Conservation (phyloP, 2,113 vertebrate genomes). For the Nerophis ophidion region DNA sequence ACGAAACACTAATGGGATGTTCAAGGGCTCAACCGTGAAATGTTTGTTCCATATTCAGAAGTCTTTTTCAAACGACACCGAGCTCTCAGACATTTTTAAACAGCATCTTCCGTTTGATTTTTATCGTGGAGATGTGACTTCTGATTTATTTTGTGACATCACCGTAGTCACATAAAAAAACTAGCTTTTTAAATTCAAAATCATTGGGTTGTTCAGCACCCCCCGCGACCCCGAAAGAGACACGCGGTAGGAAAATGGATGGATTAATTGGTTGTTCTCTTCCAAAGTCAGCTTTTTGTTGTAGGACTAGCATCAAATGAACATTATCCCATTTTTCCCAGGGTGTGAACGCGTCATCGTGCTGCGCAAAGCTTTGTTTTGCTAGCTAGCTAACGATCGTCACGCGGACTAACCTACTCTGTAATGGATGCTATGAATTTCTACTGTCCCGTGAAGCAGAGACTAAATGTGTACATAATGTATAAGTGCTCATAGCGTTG, state of each 20-base stretch:
- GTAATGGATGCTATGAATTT: constrained; percentile 57
- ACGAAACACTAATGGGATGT: constrained; percentile 6
- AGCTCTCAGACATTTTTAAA: background rate
- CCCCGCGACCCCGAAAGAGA: too few species aligned
- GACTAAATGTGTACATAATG: constrained; percentile 72
- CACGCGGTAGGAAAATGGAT: too few species aligned
- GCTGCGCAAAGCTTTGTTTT: background rate
- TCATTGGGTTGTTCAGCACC: too few species aligned
- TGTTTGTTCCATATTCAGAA: background rate
- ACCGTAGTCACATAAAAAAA: background rate
- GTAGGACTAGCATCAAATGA: background rate
- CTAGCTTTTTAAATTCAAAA: background rate
- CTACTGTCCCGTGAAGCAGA: constrained; percentile 66
- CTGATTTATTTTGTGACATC: background rate
- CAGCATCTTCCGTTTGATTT: background rate
- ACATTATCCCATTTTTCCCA: background rate
- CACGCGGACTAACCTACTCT: constrained; percentile 42
- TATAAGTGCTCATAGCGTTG: constrained; percentile 68
- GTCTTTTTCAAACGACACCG: background rate
- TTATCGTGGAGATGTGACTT: background rate
- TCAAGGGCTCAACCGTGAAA: background rate
- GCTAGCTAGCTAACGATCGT: constrained; percentile 5
- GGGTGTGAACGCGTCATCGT: background rate
- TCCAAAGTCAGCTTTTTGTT: background rate
- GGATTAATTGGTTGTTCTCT: background rate